Percentiles rank a stretch among this genome's conserved stretches.
These are phyloP conservation scores for Hirtodrosophila alboralis DNA, from an alignment of 2,888 invertebrate species.

Conservation along the genomic window DNA sequence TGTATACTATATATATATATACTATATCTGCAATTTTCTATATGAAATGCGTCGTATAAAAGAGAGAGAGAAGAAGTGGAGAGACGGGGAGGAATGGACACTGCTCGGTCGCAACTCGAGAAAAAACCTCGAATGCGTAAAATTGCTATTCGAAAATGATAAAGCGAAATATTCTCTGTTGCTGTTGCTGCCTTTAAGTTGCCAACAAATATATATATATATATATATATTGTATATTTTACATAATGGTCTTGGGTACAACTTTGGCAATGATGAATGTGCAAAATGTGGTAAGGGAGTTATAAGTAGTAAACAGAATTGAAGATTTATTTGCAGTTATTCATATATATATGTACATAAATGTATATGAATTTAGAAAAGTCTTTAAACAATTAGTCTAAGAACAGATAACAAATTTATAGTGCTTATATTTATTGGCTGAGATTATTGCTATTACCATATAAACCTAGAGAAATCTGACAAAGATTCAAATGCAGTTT, in stretches of 20 bases:
- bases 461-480: too few species aligned
- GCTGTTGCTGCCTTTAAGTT: conserved; percentile 43
- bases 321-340: conserved; percentile 1
- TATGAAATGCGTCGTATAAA: too few species aligned
- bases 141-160: conserved; percentile 75
- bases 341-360: not conserved
- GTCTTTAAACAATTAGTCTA: too few species aligned
- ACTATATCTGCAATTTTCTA: conserved; percentile 50
- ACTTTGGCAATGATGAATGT: conserved; percentile 55
- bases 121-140: conserved; percentile 41
- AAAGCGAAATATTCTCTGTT: conserved; percentile 45
- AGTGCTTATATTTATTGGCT: too few species aligned
- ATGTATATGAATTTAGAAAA: not conserved
- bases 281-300: conserved; percentile 36
- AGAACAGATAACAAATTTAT: too few species aligned
- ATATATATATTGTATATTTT: too few species aligned
- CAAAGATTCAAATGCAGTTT: too few species aligned
- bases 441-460: too few species aligned
- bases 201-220: conserved; percentile 14
- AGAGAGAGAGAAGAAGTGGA: too few species aligned
- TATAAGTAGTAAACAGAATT: conserved; percentile 5
- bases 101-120: not conserved
- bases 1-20: too few species aligned
- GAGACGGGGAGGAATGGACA: conserved; percentile 34
- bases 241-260: conserved; percentile 37